These are phyloP conservation scores for Carcinoscorpius rotundicauda DNA, from an alignment of 1,140 invertebrate genomes.

Conservation along the genomic window DNA sequence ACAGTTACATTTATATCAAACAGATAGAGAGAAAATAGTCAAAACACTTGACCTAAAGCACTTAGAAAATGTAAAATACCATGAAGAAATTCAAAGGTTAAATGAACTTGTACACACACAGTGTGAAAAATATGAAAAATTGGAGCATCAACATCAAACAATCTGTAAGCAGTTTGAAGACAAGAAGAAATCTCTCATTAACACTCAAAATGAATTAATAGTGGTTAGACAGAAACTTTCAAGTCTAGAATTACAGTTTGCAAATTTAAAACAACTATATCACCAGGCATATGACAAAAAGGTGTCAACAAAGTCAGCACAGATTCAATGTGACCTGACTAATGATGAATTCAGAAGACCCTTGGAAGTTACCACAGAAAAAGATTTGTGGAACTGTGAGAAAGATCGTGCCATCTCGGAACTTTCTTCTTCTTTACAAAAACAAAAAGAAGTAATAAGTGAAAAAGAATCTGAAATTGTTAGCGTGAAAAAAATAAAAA, in stretches of 20 bases:
- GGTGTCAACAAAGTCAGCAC: constrained; percentile 12
- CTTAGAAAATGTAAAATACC: constrained; percentile 65
- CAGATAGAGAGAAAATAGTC: constrained; percentile 60
- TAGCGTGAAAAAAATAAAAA: too few relatives aligned
- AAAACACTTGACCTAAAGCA: constrained; percentile 62
- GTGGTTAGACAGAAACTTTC: constrained; percentile 37
- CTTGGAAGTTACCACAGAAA: constrained; percentile 20
- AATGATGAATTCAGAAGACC: constrained; percentile 23
- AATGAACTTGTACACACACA: constrained; percentile 31
- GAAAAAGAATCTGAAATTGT: too few relatives aligned
- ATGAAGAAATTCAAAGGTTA: constrained; percentile 66
- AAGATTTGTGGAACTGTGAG: constrained; percentile 19
- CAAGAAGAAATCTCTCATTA: constrained; percentile 36
- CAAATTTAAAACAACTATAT: constrained; percentile 24
- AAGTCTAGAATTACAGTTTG: constrained; percentile 34
- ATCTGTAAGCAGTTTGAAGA: constrained; percentile 32
- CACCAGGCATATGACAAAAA: constrained; percentile 19
- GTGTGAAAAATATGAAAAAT: constrained; percentile 29
- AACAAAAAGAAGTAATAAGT: too few relatives aligned
- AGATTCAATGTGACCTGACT: constrained; percentile 23
- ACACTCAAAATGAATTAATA: constrained; percentile 41
- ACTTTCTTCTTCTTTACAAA: not conserved
- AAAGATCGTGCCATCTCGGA: constrained; percentile 22
- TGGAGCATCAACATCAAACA: constrained; percentile 31
- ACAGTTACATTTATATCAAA: constrained; percentile 30